Conservation (phyloP, 2,888 invertebrate genomes). For the Cylindroiulus punctatus region DNA sequence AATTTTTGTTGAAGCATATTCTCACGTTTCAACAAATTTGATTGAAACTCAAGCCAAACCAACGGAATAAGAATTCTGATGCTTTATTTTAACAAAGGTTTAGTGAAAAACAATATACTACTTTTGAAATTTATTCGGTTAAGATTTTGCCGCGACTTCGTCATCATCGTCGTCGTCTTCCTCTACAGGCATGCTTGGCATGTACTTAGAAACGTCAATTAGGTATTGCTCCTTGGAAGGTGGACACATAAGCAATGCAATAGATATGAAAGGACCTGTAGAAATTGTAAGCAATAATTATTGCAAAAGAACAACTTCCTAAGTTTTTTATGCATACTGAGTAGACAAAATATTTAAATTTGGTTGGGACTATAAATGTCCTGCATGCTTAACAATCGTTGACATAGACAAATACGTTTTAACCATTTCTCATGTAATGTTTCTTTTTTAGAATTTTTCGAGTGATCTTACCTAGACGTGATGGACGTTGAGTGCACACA, state of each 20-base stretch:
- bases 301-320: no score
- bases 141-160: constrained; percentile 11
- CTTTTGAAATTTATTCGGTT: neutral
- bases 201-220: constrained; percentile 52
- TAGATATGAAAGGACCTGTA: constrained; percentile 74
- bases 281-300: neutral
- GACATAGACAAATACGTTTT: no score
- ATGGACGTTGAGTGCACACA: constrained; percentile 74
- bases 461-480: constrained; percentile 68
- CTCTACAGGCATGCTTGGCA: constrained; percentile 15
- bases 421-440: no score
- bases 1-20: no score
- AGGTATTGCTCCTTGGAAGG: constrained; percentile 71
- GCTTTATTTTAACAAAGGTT: neutral
- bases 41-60: no score
- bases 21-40: no score
- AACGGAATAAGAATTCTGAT: neutral
- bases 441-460: no score
- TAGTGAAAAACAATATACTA: neutral
- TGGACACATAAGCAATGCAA: constrained; percentile 69
- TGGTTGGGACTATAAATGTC: no score
- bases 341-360: no score
- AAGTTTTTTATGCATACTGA: no score
- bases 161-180: constrained; percentile 53
- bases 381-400: no score